Base-by-base conservation (phyloP, 2,113 vertebrate species). In the Anarrhichthys ocellatus region DNA sequence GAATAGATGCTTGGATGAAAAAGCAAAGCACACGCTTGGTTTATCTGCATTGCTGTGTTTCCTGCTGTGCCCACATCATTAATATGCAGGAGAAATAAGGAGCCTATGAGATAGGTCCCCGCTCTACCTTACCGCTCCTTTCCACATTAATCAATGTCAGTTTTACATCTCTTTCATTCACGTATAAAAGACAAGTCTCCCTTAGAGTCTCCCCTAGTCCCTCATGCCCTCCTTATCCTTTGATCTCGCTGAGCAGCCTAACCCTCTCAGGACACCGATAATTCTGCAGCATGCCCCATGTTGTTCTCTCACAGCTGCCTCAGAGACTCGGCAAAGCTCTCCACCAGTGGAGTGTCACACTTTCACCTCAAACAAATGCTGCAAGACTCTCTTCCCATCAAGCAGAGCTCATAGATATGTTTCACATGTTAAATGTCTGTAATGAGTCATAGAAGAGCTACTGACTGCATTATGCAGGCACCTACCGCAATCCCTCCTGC, bases 121-220 rank as follows among this genome's bases (percentile, higher is more conserved):
- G 73, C 80, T 88, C 76, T 81, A 66, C 66, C 79, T 84, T 24
- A 40, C 80, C 56, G 73, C 73, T 78, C 42, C 64, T 82, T 50
- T 88, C 78, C 58, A 67, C 62, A 67, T 91, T 73, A 92, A 93
- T 94, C 91, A 92, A 88, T 91, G 93, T 92, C 85, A 85, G 72
- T 89, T 90, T 88, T 88, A 88, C 85, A 89, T 92, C 91, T 92
- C 84, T 84, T 79, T 91, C 84, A 74, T 82, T 82, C 79, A 56
- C 56, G 83, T 85, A 91, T 89, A 89, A 93, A 94, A 94, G 88
- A 86, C 80, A 69, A 59, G 71, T 86, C 84, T 83, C 72, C 18
- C 54, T 78, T 44, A 77, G 54, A 70, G 52, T 75, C 62, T 65
- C 13, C 36, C 44, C 20, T 62, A 77, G 76, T 84, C 88, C 59